phyloP scores from a whole-genome alignment of 2,113 vertebrate genomes.

The Raja brachyura region DNA sequence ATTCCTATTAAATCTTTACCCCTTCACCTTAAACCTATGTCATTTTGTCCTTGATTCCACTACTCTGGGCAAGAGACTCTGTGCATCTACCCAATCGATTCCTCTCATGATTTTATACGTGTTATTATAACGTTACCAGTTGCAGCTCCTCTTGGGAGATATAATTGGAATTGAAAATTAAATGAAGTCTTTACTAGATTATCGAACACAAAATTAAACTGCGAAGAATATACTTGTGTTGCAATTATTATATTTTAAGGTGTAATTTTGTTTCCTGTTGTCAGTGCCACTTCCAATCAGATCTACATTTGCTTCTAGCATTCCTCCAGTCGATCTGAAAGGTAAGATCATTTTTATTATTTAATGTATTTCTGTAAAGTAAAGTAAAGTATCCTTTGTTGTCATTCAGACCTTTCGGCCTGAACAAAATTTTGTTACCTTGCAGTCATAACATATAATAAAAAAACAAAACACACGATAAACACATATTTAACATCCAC shows the following conservation, averaged over 20 bases:
- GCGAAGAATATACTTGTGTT: neutral
- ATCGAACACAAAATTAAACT: neutral
- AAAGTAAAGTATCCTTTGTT: too few species aligned
- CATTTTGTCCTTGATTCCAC: too few species aligned
- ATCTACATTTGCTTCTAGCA: neutral
- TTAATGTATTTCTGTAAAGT: neutral
- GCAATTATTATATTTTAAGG: neutral
- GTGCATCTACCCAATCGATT: too few species aligned
- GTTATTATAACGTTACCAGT: neutral
- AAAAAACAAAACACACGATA: too few species aligned
- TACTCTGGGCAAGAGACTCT: too few species aligned
- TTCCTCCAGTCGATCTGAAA: neutral
- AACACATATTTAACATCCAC: too few species aligned
- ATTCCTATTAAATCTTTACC: too few species aligned
- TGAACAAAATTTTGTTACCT: too few species aligned
- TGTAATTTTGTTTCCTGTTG: neutral
- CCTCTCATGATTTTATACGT: too few species aligned
- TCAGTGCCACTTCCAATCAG: slow-evolving; percentile 24
- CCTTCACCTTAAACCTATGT: too few species aligned
- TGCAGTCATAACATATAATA: too few species aligned
- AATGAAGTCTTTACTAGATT: neutral
- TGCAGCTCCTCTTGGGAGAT: neutral
- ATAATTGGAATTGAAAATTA: neutral
- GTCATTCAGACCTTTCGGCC: too few species aligned
- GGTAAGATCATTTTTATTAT: neutral